Evolutionary conservation across 1,140 invertebrate species (phyloP), one percentile per base, ranked within the genome.

Genomic region (Oppia nitens): DNA sequence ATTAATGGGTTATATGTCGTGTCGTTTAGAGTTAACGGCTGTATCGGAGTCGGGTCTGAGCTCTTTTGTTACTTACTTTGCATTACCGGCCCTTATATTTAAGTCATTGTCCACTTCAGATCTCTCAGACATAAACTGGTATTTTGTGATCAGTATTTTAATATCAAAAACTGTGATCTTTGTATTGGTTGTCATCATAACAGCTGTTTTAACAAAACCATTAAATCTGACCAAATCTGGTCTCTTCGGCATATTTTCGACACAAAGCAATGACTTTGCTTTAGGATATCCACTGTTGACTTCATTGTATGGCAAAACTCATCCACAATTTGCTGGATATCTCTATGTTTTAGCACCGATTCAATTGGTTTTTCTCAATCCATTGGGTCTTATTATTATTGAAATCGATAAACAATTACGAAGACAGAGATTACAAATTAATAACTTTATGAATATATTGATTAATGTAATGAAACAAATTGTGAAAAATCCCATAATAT

Each of bases 191-290:
- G 76, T 85, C 12, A 66, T 85, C 24, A 74, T 94, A 14, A 86
- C 85, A 2, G 64, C 92, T 54, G 67, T 94, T 27, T 78, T 89
- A 20, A 82, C 82, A 6, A 80, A 81, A 70, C 85, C 86, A 6
- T 69, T 82, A 3, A 85, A 91, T 73, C 77, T 84, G 59, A 87
- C 85, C 14, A 79, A 82, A 66, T 86, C 87, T 55, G 92, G 89
- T 17, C 75, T 96, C 23, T 91, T 86, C 77, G 87, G 86, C 24
- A 96, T 97, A 65, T 95, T 96, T 71, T 86, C 84, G 51, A 96
- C 92, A 0, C 91, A 96, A 69, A 93, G 88, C 69, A 98, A 98
- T 79, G 93, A 98, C 73, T 96, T 97, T 78, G 93, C 93, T 51
- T 80, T 98, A 64, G 92, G 92, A 60, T 94, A 87, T 75, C 92